Evolutionary conservation across 1,140 invertebrate species (phyloP).

Genomic region (Drosophila azteca): DNA sequence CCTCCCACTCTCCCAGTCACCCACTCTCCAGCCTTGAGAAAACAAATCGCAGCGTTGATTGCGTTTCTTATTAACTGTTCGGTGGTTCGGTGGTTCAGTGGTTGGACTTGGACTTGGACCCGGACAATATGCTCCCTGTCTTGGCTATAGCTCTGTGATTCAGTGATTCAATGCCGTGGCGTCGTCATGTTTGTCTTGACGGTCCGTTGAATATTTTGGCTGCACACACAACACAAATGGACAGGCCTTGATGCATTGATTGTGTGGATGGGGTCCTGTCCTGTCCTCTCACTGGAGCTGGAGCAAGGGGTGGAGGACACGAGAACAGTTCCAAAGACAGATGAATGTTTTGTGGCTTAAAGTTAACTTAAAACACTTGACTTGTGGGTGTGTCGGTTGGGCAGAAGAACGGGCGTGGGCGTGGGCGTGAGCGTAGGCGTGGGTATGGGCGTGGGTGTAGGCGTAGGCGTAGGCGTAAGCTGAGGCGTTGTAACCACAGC

Average conservation of each 20-base stretch:
- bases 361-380: conserved; percentile 37
- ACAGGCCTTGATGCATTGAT: conserved; percentile 52
- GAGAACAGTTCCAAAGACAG: not conserved
- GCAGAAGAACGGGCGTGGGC: not conserved
- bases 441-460: no score
- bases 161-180: not conserved
- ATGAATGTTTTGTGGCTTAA: conserved; percentile 34
- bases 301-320: not conserved
- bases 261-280: conserved; percentile 2
- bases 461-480: no score
- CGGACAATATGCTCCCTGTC: conserved; percentile 75
- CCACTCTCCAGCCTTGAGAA: conserved; percentile 57
- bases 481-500: conserved; percentile 1
- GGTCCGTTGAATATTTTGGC: conserved; percentile 71
- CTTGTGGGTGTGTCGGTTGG: conserved; percentile 22
- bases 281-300: no score
- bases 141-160: conserved; percentile 4
- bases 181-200: conserved; percentile 78
- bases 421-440: no score
- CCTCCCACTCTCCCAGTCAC: not conserved
- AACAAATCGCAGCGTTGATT: conserved; percentile 83
- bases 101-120: conserved; percentile 9
- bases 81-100: conserved; percentile 61
- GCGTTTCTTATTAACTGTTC: conserved; percentile 81
- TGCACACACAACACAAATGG: conserved; percentile 64